Evolutionary conservation across 1,140 invertebrate species (phyloP), one percentile per base, ranked within the genome.

Genomic region (Scaptodrosophila lebanonensis): DNA sequence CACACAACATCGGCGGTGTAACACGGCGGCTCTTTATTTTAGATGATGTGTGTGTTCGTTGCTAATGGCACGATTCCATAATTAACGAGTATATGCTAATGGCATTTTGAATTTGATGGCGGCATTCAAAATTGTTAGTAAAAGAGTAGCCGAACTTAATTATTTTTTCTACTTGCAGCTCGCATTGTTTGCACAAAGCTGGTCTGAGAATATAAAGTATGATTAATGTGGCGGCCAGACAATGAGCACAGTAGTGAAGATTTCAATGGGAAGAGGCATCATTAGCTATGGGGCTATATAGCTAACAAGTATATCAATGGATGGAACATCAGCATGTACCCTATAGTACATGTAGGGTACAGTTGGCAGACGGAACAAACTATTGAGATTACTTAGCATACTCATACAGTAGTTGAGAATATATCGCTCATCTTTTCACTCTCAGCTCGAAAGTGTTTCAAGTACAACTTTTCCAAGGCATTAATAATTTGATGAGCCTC

Each of bases 31-130:
- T 75, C 25, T 75, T 79, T 69, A 58, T 56, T 35, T 36, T 49
- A 50, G 57, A n/a, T n/a, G n/a, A n/a, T n/a, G n/a, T n/a, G n/a
- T n/a, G n/a, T n/a, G n/a, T n/a, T n/a, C n/a, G n/a, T n/a, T 72
- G 75, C 75, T 82, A 82, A 82, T 82, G 76, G 75, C 48, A 57
- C 33, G 12, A 22, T 33, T 57, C 60, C 57, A 58, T 61, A 82
- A 82, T 82, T 82, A 82, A 75, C 75, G 51, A 16, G 53, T 49
- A 54, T 83, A 75, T 82, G 75, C 75, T 82, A 82, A 82, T 82
- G 75, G 75, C 45, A 40, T 83, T 82, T 79, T 79, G 60, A 79
- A 79, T 73, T n/a, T n/a, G n/a, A n/a, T n/a, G n/a, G n/a, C n/a
- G n/a, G n/a, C n/a, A n/a, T n/a, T n/a, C n/a, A n/a, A n/a, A n/a